A percentile compares a stretch with the other conserved stretches of the same genome.
Evolutionary conservation across 2,888 invertebrate species (phyloP).

Genomic region (Pilophorus perplexus): DNA sequence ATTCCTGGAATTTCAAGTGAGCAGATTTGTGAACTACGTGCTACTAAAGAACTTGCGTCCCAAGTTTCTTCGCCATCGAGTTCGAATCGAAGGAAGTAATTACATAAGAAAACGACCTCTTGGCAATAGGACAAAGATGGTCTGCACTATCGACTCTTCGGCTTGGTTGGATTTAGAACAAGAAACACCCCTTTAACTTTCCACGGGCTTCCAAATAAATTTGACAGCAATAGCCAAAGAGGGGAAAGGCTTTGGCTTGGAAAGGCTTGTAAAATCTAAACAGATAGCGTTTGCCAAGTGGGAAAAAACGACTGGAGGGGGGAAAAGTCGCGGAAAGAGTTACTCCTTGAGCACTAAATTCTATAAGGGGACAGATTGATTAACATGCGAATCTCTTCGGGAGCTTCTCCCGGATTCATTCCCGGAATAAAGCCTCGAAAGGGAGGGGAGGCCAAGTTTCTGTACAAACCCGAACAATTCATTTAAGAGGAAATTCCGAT

Average conservation of each 20-base stretch:
- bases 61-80: too few species aligned
- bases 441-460: constrained; percentile 10
- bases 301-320: neutral
- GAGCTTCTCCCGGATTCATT: neutral
- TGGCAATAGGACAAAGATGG: neutral
- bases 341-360: constrained; percentile 20
- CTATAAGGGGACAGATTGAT: constrained; percentile 23
- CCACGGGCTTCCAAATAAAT: neutral
- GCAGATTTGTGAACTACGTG: too few species aligned
- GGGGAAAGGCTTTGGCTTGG: neutral
- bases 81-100: neutral
- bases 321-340: constrained; percentile 19
- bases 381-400: constrained; percentile 19
- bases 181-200: neutral
- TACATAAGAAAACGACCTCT: neutral
- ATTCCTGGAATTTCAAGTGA: too few species aligned
- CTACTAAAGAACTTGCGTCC: too few species aligned
- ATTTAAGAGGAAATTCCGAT: constrained; percentile 25
- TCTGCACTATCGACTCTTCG: neutral
- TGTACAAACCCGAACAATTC: constrained; percentile 1
- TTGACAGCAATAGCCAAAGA: neutral
- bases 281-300: constrained; percentile 22
- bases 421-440: neutral
- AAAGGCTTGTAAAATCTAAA: constrained; percentile 23
- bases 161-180: neutral